Base-by-base conservation (phyloP, 2,888 invertebrate species). In the Aricia artaxerxes region DNA sequence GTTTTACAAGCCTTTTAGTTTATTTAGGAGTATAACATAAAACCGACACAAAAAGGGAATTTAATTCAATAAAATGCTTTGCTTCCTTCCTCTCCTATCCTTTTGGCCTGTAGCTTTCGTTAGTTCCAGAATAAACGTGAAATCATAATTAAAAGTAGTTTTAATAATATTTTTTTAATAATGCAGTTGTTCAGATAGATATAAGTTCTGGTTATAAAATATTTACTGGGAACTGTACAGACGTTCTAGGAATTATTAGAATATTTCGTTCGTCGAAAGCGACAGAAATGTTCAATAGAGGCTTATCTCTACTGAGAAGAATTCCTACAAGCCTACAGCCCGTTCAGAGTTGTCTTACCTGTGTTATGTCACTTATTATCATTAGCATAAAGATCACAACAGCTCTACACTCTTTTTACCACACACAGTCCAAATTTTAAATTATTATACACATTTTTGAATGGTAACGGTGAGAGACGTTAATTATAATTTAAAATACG, bases 281-380 rank as follows among this genome's bases (percentile, higher is more conserved):
- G 69, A 69, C 35, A 69, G 35, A 69, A 16, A 69, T 73, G 40
- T 73, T 73, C 40, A 73, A 73, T 40, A 16, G n/a, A 73, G 44
- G 44, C 73, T 73, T 73, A 73, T 73, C 40, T 73, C 40, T 40
- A 44, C 73, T 44, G 44, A 44, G 73, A 73, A 73, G 44, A 73
- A 73, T 73, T 73, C 11, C 44, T 73, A 38, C 73, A 11, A 11
- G 73, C 44, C 40, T 13, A 13, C 3, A 64, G 24, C n/a, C 7
- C 64, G 11, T 57, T 16, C 57, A 57, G 16, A 57, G 16, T 57
- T 16, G 1, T 16, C 4, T 57, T 57, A 57, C 57, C 57, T 11
- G 57, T 4, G 4, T 57, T 57, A 16, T 57, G 57, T 1, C 1
- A 16, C 57, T 57, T 57, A 57, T 4, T 44, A 4, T 57, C 4